Base-by-base conservation (phyloP, 1,140 invertebrate genomes). In the Drosophila murphyi region DNA sequence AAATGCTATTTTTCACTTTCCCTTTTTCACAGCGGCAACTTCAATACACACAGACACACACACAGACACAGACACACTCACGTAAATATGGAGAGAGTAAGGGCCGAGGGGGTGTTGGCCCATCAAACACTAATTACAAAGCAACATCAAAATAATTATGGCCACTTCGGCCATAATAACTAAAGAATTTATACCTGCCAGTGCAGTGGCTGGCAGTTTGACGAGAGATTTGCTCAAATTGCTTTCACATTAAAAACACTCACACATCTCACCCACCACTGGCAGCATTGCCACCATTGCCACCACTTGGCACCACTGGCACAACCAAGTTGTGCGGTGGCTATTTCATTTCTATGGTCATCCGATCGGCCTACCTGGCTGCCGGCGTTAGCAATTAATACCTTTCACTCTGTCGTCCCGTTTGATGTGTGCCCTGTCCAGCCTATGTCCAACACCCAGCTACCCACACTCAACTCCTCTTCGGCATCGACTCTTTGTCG, bases 201-300 rank as follows among this genome's bases (percentile, higher is more conserved):
- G 37, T 39, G 37, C 20, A 70, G 39, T 52, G 20, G 28, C 55
- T 48, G 76, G 83, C 67, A 68, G 60, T 78, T 89, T 81, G 85
- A 81, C 71, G 76, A 75, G 72, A 76, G 87, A 90, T 87, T 90
- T 90, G 67, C 65, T 74, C 20, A 90, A 90, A 90, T 90, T 81
- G 88, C 80, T 90, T 90, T 90, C 87, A 87, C 87, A 90, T 90
- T 90, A 87, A 83, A 90, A 90, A 83, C 87, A 90, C 78, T 81
- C 79, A 67, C 67, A 55, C 50, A 61, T 51, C 39, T 37, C 51
- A 64, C 43, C 31, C 39, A 60, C 32, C 31, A 20, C 20, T 20
- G 20, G 20, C 20, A 20, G 20, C 20, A 20, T 37, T 55, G 43
- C 39, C 28, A 60, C 20, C 20, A 20, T 37, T 55, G 43, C 39